Evolutionary conservation across 1,140 invertebrate species (phyloP), one percentile per base, ranked within the genome.

Genomic region (Drosophila bipectinata): DNA sequence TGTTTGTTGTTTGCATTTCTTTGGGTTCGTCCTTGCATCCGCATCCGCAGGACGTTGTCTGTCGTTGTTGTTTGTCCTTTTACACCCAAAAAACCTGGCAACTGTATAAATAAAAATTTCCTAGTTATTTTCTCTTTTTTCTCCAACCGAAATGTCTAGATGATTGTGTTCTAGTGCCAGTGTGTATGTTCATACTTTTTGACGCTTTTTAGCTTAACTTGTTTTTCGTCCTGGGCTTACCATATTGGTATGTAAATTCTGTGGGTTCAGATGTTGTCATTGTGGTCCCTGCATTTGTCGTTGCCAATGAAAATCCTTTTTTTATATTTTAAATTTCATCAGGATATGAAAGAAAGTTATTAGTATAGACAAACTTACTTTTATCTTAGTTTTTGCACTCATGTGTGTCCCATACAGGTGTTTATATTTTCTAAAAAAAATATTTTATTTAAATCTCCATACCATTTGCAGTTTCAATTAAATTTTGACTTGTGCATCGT

Each of bases 221-320:
- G 51, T 58, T 57, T 81, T 55, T 41, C n/a, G 9, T 39, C 10
- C 10, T 12, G 44, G 52, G 44, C 47, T 54, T 73, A 39, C 45
- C 67, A 75, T 79, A 82, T 82, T 82, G 79, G 73, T 74, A 83
- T 82, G 79, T 56, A 82, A 82, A 82, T 82, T 62, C 63, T 58
- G 58, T 57, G 24, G 52, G 24, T 44, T 69, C 45, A 45, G 49
- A 58, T 68, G 51, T 83, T 83, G 75, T 83, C 79, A 48, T 74
- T 69, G 69, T 26, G 56, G 62, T 68, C 59, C 52, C 32, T 59
- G 57, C 57, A 47, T 47, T 47, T 47, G 44, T 34, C 37, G 14
- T 53, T 53, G 21, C 57, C 39, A 51, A 37, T 41, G 30, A 52
- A 63, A 58, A 41, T 15, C 7, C 39, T 61, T 51, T 44, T 44